Evolutionary conservation across 2,113 vertebrate species (phyloP), one percentile per base, ranked within the genome.

Genomic region (Machaerirhynchus nigripectus): DNA sequence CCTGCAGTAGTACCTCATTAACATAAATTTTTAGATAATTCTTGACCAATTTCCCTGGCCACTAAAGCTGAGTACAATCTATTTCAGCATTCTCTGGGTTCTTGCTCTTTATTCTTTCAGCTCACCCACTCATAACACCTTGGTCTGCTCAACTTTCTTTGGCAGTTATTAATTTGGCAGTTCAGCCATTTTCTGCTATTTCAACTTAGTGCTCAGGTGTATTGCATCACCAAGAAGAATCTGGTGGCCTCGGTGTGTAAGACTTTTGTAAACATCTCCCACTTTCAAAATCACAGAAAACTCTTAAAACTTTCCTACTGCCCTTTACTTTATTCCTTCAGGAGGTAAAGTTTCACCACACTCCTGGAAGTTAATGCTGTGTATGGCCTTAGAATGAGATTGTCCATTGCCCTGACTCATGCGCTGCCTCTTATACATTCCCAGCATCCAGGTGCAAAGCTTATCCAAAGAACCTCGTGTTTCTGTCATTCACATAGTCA

Each of bases 231-330:
- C 16, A 31, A 81, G 26, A 76, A 61, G 19, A 57, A 63, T 8
- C 10, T 15, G 31, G 9, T 64, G 19, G 7, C 44, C 19, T 59
- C 0, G 0, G 2, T 65, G 17, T 40, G 5, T 23, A 35, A 40
- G 14, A 24, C 19, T 82, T 73, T 39, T 6, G 5, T 68, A 40
- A 81, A 68, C 42, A 81, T 39, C 28, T 69, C 28, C 11, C 24
- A 49, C 53, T 46, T 73, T 50, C 40, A 40, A 83, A 46, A 33
- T 40, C 28, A 79, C 28, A 64, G 35, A 86, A 69, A 81, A 64
- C 27, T 61, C 30, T 47, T 57, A 22, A 27, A 73, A 22, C 19
- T 56, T 76, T 46, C 39, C 28, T 68, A 9, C 9, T n/a, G 15
- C 15, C 42, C 21, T 55, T 47, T 46, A 46, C n/a, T 69, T 44